Conservation (phyloP, 2,797 vertebrate species). For the Onychomys torridus region DNA sequence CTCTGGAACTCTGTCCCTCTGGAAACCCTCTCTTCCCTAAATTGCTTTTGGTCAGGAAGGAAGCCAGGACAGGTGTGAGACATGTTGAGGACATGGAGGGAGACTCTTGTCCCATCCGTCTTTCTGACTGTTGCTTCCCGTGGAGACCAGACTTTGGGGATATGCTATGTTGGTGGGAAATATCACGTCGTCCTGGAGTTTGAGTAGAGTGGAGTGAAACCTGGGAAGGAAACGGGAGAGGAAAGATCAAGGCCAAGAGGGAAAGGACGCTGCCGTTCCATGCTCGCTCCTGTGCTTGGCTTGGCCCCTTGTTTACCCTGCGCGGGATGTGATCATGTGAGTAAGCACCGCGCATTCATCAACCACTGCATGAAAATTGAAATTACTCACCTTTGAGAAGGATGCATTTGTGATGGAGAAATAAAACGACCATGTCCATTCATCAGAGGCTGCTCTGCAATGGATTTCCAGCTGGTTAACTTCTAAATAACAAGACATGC, state of each 20-base stretch:
- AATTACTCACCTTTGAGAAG: constrained; percentile 55
- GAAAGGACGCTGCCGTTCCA: not conserved
- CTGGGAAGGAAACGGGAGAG: not conserved
- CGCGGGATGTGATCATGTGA: not conserved
- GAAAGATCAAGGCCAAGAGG: not conserved
- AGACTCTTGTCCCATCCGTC: not conserved
- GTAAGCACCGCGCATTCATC: not conserved
- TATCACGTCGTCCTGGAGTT: not conserved
- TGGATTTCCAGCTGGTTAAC: constrained; percentile 65
- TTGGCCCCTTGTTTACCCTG: not conserved
- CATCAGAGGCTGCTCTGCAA: constrained; percentile 28
- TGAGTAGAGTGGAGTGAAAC: not conserved
- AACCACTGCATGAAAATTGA: not conserved
- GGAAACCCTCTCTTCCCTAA: not conserved
- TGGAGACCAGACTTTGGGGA: not conserved
- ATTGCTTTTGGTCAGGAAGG: not conserved
- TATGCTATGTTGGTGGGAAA: not conserved
- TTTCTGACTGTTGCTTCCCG: not conserved
- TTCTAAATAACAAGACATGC: constrained; percentile 53
- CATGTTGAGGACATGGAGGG: not conserved
- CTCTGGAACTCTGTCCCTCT: not conserved
- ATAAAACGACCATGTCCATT: constrained; percentile 54
- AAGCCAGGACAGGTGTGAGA: not conserved
- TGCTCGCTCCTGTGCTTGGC: not conserved
- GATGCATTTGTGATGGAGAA: constrained; percentile 47